A percentile compares a stretch with the other conserved stretches of the same genome.
Evolutionary conservation across 2,888 invertebrate species (phyloP).

Genomic region (Synanthedon vespiformis): DNA sequence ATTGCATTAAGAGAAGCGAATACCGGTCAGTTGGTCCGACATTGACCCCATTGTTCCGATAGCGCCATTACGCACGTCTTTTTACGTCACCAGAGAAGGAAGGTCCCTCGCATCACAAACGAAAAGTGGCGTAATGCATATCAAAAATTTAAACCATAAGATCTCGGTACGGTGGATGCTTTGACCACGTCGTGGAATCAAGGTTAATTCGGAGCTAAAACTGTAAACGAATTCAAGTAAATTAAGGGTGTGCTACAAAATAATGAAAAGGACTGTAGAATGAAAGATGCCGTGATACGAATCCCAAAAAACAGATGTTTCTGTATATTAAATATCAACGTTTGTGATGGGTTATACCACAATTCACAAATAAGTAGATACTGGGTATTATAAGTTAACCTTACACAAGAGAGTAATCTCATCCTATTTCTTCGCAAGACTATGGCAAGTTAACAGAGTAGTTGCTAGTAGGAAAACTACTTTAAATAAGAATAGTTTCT

Average conservation of each 20-base stretch:
- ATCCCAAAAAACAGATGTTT: too few relatives aligned
- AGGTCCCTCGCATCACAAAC: background rate
- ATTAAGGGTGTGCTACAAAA: background rate
- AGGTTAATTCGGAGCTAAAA: background rate
- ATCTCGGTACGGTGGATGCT: background rate
- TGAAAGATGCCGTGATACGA: too few relatives aligned
- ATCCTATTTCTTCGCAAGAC: too few relatives aligned
- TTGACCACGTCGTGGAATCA: background rate
- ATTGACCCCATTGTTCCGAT: conserved; percentile 54
- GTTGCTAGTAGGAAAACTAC: too few relatives aligned
- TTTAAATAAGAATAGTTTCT: too few relatives aligned
- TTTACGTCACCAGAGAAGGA: conserved; percentile 8
- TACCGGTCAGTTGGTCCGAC: conserved; percentile 41
- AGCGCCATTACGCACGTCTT: conserved; percentile 34
- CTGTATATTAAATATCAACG: too few relatives aligned
- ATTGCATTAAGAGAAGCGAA: background rate
- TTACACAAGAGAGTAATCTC: too few relatives aligned
- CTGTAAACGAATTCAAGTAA: background rate
- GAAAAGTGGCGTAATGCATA: background rate
- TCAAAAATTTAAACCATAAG: background rate
- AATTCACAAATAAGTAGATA: too few relatives aligned
- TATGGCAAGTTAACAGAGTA: too few relatives aligned
- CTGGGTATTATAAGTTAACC: too few relatives aligned
- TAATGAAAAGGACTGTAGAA: too few relatives aligned
- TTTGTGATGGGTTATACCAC: too few relatives aligned